phyloP scores from a whole-genome alignment of 2,113 vertebrate species.

The Chascanopsetta lugubris region DNA sequence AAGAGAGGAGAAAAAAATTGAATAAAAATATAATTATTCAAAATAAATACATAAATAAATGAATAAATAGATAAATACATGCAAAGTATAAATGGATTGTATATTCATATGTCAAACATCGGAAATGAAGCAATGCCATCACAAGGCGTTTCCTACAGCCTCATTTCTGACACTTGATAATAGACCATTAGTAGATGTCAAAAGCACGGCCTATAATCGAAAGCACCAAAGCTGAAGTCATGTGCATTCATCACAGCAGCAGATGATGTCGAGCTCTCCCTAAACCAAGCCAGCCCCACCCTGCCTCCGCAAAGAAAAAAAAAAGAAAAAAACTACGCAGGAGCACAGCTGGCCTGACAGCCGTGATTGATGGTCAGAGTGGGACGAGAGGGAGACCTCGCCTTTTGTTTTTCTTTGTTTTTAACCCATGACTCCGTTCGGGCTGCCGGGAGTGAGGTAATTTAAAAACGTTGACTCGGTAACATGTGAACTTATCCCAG shows the following conservation, averaged over 20 bases:
- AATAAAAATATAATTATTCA: no score
- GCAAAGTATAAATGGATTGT: no score
- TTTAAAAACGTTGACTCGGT: conserved; percentile 71
- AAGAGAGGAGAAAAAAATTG: no score
- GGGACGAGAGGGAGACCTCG: conserved; percentile 40
- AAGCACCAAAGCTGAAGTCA: conserved; percentile 33
- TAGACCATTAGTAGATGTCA: conserved; percentile 2
- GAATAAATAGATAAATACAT: no score
- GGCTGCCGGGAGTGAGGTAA: conserved; percentile 31
- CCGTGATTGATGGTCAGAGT: conserved; percentile 70
- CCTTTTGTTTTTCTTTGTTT: conserved; percentile 62
- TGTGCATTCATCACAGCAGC: conserved; percentile 57
- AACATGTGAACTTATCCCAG: conserved; percentile 65
- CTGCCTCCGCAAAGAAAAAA: conserved; percentile 1
- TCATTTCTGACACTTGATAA: background rate
- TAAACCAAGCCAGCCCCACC: no score
- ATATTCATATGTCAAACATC: no score
- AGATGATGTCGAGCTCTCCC: conserved; percentile 63
- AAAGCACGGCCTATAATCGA: conserved; percentile 47
- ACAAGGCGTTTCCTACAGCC: background rate
- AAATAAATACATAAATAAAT: no score
- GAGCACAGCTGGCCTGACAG: conserved; percentile 70
- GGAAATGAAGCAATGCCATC: no score
- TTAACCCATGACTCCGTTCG: conserved; percentile 44
- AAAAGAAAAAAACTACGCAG: conserved; percentile 43